Percentiles rank a stretch among this genome's conserved stretches.
Conservation (phyloP, 2,888 invertebrate species). For the Harpagoxenus sublaevis region DNA sequence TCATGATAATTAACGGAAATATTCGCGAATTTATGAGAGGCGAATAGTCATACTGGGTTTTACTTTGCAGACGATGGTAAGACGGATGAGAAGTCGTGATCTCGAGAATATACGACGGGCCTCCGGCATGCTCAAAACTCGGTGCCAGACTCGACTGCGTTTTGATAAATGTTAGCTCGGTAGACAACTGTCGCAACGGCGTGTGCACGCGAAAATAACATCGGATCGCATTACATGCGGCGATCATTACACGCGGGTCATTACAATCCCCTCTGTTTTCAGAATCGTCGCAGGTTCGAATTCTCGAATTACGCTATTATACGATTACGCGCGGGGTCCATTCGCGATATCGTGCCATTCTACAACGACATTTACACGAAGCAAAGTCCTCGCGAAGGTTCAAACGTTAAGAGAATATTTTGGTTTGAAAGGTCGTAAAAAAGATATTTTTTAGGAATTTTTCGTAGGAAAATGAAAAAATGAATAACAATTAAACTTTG, state of each 20-base stretch:
- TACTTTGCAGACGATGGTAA: background rate
- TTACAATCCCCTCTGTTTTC: background rate
- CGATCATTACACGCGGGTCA: conserved; percentile 18
- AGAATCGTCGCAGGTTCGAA: background rate
- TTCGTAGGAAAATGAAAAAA: no score
- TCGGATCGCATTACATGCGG: conserved; percentile 37
- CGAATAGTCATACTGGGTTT: background rate
- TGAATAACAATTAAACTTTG: no score
- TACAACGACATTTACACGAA: no score
- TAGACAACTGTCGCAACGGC: conserved; percentile 76
- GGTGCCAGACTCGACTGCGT: conserved; percentile 74
- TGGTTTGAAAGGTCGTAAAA: no score
- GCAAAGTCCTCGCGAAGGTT: no score
- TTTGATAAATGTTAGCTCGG: conserved; percentile 79
- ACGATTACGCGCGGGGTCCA: background rate
- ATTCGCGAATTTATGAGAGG: background rate
- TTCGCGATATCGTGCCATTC: background rate
- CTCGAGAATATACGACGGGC: conserved; percentile 57
- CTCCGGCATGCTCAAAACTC: conserved; percentile 70
- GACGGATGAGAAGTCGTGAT: background rate
- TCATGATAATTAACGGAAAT: background rate
- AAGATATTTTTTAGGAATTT: no score
- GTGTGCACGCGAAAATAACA: conserved; percentile 50
- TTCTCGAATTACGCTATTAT: background rate
- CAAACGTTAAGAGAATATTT: no score